A percentile compares a stretch with the other conserved stretches of the same genome.
Evolutionary conservation across 1,140 invertebrate genomes (phyloP).

Genomic region (Nasonia vitripennis): DNA sequence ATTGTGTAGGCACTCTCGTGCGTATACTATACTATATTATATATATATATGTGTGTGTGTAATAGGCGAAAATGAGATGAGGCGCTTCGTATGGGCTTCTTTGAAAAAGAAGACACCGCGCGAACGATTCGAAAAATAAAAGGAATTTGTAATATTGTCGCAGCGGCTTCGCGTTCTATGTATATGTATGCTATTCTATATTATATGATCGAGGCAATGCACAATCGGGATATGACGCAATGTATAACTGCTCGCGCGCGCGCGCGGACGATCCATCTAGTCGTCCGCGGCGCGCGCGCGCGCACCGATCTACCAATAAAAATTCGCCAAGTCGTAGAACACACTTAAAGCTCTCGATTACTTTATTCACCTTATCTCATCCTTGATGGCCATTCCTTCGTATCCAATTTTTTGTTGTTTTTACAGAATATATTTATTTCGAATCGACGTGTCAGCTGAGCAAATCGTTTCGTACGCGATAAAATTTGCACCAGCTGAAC

Average conservation of each 20-base stretch:
- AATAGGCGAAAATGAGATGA: not conserved
- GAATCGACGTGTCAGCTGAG: too few relatives aligned
- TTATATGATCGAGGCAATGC: constrained; percentile 15
- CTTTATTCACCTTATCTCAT: constrained; percentile 42
- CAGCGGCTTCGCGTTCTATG: constrained; percentile 1
- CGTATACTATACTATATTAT: too few relatives aligned
- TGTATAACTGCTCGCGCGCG: constrained; percentile 61
- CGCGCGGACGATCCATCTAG: constrained; percentile 49
- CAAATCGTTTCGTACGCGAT: too few relatives aligned
- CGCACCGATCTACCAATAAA: constrained; percentile 65
- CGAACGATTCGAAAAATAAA: not conserved
- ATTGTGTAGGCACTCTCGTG: constrained; percentile 33
- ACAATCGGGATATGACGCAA: constrained; percentile 64
- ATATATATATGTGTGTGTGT: not conserved
- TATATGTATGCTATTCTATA: not conserved
- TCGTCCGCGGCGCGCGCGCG: constrained; percentile 61
- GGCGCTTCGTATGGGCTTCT: constrained; percentile 24
- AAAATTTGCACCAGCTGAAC: too few relatives aligned
- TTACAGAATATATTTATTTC: not conserved
- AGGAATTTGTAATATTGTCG: constrained; percentile 12
- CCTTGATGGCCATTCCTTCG: not conserved
- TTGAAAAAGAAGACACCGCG: constrained; percentile 30
- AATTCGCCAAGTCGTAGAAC: constrained; percentile 67
- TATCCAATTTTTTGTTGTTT: not conserved
- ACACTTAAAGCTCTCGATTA: constrained; percentile 4